These are phyloP conservation scores for Drosophila formosana DNA, from an alignment of 2,888 invertebrate species.

Conservation along the genomic window DNA sequence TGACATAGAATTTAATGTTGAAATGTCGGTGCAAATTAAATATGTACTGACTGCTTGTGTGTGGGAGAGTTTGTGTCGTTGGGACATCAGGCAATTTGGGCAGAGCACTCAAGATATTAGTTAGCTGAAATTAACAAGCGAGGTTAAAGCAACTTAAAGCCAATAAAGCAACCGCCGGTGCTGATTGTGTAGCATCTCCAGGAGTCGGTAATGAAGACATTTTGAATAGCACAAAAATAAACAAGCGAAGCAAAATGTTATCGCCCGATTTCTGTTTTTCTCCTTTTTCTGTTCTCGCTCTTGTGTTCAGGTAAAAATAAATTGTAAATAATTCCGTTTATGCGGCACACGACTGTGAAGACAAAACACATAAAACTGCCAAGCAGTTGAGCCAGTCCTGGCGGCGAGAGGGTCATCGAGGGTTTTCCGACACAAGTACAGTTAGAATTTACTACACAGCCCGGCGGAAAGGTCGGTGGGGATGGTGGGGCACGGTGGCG, in stretches of 20 bases:
- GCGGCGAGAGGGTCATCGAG: conserved; percentile 32
- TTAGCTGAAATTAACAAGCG: conserved; percentile 61
- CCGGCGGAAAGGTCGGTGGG: conserved; percentile 17
- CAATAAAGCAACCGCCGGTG: conserved; percentile 55
- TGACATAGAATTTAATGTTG: conserved; percentile 21
- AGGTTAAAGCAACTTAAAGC: conserved; percentile 54
- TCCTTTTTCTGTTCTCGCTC: neutral
- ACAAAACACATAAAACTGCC: conserved; percentile 79
- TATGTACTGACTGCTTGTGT: conserved; percentile 11
- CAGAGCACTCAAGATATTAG: conserved; percentile 64
- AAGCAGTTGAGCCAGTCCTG: conserved; percentile 52
- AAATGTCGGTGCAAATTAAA: conserved; percentile 38
- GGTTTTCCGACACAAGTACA: conserved; percentile 58
- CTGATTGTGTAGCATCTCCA: conserved; percentile 35
- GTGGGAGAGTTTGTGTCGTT: conserved; percentile 17
- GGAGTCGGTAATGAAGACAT: conserved; percentile 75
- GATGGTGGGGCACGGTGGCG: conserved; percentile 8
- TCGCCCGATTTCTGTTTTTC: conserved; percentile 31
- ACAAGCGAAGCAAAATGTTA: conserved; percentile 61
- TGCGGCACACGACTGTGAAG: conserved; percentile 75
- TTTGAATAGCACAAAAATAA: conserved; percentile 73
- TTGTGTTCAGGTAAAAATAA: conserved; percentile 73
- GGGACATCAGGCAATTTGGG: conserved; percentile 51
- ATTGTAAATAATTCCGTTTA: conserved; percentile 80
- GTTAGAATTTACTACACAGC: conserved; percentile 56